Conservation (phyloP, 2,113 vertebrate genomes). For the Baryphthengus martii region DNA sequence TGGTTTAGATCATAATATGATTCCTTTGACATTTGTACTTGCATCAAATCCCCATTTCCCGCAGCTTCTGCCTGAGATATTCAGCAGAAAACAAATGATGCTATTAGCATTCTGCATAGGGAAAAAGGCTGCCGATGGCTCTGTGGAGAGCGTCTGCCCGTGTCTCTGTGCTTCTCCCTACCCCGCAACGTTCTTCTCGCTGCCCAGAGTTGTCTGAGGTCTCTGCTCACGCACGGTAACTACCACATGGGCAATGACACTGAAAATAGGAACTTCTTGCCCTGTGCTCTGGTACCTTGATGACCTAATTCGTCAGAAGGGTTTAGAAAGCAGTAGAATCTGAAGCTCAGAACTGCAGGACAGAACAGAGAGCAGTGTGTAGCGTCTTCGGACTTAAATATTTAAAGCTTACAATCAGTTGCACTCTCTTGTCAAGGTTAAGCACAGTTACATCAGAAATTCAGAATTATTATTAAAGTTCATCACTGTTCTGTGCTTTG, state of each 20-base stretch:
- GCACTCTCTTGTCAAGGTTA: background rate
- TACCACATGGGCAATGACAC: background rate
- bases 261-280: background rate
- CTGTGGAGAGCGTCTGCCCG: background rate
- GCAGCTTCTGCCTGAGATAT: background rate
- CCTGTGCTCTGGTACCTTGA: background rate
- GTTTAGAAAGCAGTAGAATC: background rate
- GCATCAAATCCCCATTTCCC: constrained; percentile 16
- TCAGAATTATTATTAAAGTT: background rate
- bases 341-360: background rate
- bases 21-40: constrained; percentile 17
- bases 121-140: constrained; percentile 23
- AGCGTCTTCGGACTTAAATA: background rate
- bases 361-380: background rate
- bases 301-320: background rate
- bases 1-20: background rate
- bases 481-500: background rate
- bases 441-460: background rate
- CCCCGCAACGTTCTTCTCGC: background rate
- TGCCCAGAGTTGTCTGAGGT: background rate
- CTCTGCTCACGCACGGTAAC: background rate
- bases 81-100: constrained; percentile 39
- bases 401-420: background rate
- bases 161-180: background rate
- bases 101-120: constrained; percentile 6